Base-by-base conservation (phyloP, 2,113 vertebrate genomes). In the Sceloporus undulatus region DNA sequence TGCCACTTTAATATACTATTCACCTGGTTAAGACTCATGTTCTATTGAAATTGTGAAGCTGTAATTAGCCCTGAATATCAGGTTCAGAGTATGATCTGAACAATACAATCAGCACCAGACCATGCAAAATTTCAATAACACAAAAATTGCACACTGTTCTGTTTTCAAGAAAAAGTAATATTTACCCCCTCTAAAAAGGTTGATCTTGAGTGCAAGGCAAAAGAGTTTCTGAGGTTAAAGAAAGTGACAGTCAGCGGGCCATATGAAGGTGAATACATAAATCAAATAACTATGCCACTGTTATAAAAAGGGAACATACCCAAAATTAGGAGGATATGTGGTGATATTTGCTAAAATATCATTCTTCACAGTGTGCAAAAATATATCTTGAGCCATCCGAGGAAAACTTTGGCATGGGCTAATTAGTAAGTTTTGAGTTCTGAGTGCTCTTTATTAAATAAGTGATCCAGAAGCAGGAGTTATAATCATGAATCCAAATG, bases 241-340 rank as follows among this genome's bases (percentile, higher is more conserved):
- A 65, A 8, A 76, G 91, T 93, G 94, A 94, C 94, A 95, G 93
- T 96, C 94, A 96, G 94, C 96, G 93, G 95, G 89, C 95, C 92
- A 96, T n/a, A 8, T 92, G 92, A 95, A 96, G 95, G 94, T 95
- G 93, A 96, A 91, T 93, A 80, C 94, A 95, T 95, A 97, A 96
- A 95, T 96, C 95, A 97, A 95, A 95, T 94, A 94, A 93, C 89
- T 93, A 86, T 93, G 88, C 95, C 95, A 94, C 96, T 97, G 96
- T 94, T 97, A 95, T 66, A 95, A 93, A 95, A 42, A 42, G 21
- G 18, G 34, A 38, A 96, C 96, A 71, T 29, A 29, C 25, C 25
- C 7, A 11, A 93, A 94, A 94, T 96, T 95, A 95, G 94, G 80
- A 65, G 89, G 85, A 94, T 95, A 96, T 94, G 91, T 95, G 94